Conservation (phyloP, 2,888 invertebrate genomes). For the Dioctria linearis region DNA sequence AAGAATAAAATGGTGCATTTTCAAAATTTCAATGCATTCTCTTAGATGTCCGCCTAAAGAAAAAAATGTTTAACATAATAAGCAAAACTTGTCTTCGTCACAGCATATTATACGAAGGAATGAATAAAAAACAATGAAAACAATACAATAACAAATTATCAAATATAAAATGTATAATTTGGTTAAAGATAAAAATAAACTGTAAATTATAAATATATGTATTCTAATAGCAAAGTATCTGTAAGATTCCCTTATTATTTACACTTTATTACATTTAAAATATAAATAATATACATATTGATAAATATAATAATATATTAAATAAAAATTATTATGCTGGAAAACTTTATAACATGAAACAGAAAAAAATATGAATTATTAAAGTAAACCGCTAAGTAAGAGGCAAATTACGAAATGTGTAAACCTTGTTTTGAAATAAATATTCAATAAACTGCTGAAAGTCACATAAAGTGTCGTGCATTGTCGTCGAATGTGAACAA, state of each 20-base stretch:
- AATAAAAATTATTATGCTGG: constrained; percentile 24
- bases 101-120: neutral
- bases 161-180: constrained; percentile 30
- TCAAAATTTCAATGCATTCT: constrained; percentile 4
- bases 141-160: neutral
- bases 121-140: neutral
- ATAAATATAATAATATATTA: constrained; percentile 2
- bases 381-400: neutral
- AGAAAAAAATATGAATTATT: constrained; percentile 1
- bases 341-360: constrained; percentile 22
- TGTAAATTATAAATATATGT: neutral
- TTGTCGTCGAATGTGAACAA: neutral
- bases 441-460: constrained; percentile 22
- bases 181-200: constrained; percentile 11
- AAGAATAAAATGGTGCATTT: neutral
- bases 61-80: neutral
- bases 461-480: neutral
- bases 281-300: constrained; percentile 25
- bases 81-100: constrained; percentile 8
- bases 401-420: constrained; percentile 32
- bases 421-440: constrained; percentile 36
- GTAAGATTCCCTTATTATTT: constrained; percentile 15
- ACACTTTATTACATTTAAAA: constrained; percentile 43
- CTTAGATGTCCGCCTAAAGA: neutral
- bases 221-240: constrained; percentile 3